phyloP scores from a whole-genome alignment of 92 coral and sea anemone genomes.

The Bergia sp. region DNA sequence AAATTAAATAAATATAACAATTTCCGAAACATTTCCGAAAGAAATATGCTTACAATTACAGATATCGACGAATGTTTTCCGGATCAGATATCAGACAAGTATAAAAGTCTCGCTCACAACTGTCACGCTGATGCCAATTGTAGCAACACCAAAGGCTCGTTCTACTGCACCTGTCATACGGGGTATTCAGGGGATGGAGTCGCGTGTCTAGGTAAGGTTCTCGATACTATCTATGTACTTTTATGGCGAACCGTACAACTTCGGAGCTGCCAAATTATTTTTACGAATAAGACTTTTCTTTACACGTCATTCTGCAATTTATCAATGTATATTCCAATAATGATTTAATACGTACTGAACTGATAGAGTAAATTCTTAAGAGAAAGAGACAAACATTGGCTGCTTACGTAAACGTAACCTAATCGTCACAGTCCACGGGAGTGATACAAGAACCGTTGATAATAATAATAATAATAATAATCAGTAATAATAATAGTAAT shows the following conservation, averaged over 20 bases:
- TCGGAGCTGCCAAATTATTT: neutral
- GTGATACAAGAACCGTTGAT: too few relatives aligned
- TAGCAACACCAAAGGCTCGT: neutral
- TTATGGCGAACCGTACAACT: neutral
- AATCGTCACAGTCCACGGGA: too few relatives aligned
- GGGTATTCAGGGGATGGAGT: slow-evolving; percentile 10
- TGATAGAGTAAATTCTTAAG: too few relatives aligned
- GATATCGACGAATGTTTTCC: slow-evolving; percentile 4
- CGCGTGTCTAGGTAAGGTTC: neutral
- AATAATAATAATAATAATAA: too few relatives aligned
- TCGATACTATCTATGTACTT: neutral
- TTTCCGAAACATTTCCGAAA: neutral
- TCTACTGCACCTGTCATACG: slow-evolving; percentile 29
- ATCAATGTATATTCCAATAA: neutral
- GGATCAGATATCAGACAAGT: neutral
- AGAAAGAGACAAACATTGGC: too few relatives aligned
- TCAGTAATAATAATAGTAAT: too few relatives aligned
- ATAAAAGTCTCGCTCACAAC: neutral
- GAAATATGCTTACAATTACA: neutral
- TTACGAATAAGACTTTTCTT: too few relatives aligned
- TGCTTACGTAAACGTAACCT: too few relatives aligned
- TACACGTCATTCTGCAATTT: too few relatives aligned
- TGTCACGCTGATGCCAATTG: slow-evolving; percentile 13
- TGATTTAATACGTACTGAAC: too few relatives aligned
- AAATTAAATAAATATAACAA: neutral